Evolutionary conservation across 2,797 vertebrate genomes (phyloP).

Genomic region (Psittacula derbiana): DNA sequence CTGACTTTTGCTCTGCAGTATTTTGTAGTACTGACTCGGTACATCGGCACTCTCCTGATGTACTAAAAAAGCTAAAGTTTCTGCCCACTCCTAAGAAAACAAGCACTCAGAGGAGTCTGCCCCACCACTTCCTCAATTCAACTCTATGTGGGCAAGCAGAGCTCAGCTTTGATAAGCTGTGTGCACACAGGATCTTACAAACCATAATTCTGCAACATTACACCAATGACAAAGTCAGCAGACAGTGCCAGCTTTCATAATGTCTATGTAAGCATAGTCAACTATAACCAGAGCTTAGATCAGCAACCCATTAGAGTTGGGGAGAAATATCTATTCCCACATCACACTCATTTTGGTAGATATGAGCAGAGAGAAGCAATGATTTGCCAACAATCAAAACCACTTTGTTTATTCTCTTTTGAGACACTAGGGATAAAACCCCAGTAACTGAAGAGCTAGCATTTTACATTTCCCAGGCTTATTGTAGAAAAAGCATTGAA

Average conservation of each 20-base stretch:
- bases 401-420: not conserved
- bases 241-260: fast-evolving
- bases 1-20: not conserved
- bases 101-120: not conserved
- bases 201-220: not conserved
- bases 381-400: not conserved
- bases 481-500: not conserved
- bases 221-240: not conserved
- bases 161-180: not conserved
- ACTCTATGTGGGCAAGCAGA: not conserved
- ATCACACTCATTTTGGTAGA: not conserved
- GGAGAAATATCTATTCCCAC: not conserved
- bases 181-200: not conserved
- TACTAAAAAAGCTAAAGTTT: not conserved
- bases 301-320: not conserved
- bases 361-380: not conserved
- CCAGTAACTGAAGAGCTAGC: not conserved
- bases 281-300: not conserved
- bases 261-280: not conserved
- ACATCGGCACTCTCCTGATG: not conserved
- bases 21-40: not conserved
- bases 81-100: not conserved
- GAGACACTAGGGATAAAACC: not conserved
- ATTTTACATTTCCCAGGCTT: not conserved
- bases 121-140: not conserved